phyloP scores from a whole-genome alignment of 2,888 invertebrate genomes.

The Chouioia cunea region DNA sequence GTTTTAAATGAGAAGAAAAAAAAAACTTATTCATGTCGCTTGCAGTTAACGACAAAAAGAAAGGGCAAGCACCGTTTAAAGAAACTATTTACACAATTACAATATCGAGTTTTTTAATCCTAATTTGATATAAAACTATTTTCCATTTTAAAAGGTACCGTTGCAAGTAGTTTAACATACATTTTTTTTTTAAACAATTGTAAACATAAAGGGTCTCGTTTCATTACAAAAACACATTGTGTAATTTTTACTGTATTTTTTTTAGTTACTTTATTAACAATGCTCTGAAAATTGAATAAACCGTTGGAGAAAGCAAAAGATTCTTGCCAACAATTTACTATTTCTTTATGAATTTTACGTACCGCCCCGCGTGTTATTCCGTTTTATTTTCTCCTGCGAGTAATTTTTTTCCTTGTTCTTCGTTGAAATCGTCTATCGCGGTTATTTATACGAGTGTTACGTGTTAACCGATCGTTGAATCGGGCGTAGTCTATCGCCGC shows the following conservation, averaged over 20 bases:
- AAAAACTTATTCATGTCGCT: conserved; percentile 11
- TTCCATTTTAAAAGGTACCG: too few relatives aligned
- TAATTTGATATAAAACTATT: too few relatives aligned
- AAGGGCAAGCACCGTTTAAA: neutral
- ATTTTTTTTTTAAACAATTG: too few relatives aligned
- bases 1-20: conserved; percentile 38
- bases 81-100: conserved; percentile 36
- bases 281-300: neutral
- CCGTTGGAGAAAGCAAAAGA: conserved; percentile 5
- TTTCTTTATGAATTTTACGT: conserved; percentile 42
- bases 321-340: conserved; percentile 40
- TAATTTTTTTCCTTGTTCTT: neutral
- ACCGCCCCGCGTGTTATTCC: conserved; percentile 41
- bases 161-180: too few relatives aligned
- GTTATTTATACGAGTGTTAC: conserved; percentile 47
- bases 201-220: too few relatives aligned
- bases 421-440: conserved; percentile 31
- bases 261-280: too few relatives aligned
- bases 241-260: too few relatives aligned
- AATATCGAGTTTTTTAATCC: too few relatives aligned
- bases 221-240: too few relatives aligned
- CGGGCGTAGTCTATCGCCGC: conserved; percentile 21
- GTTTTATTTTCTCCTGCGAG: conserved; percentile 18
- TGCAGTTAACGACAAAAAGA: neutral
- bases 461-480: conserved; percentile 47